phyloP scores from a whole-genome alignment of 2,797 vertebrate genomes.

The Macroramphosus scolopax region DNA sequence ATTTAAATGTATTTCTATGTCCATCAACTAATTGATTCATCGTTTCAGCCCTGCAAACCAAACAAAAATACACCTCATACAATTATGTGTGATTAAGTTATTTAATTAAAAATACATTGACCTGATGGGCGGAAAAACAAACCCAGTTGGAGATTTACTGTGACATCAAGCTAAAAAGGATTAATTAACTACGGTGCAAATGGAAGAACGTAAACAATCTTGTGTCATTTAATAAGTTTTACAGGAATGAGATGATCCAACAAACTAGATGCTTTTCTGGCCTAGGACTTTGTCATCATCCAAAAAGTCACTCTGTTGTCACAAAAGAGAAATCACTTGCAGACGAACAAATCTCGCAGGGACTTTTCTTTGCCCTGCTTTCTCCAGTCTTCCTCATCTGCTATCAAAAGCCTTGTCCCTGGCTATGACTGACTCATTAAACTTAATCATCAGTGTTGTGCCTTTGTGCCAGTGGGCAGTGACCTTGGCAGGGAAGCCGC shows the following conservation, averaged over 20 bases:
- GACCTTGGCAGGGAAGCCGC: slow-evolving; percentile 92
- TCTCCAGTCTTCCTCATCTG: slow-evolving; percentile 68
- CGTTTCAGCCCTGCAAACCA: background rate
- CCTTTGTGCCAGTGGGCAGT: slow-evolving; percentile 97
- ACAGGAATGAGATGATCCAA: slow-evolving; percentile 28
- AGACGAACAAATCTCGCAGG: background rate
- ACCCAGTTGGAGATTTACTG: too few species aligned
- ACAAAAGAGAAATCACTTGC: background rate
- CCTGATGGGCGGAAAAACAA: background rate
- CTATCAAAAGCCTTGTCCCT: slow-evolving; percentile 90
- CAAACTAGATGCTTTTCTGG: slow-evolving; percentile 18
- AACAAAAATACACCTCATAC: background rate
- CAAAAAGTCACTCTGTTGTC: background rate
- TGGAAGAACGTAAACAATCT: background rate
- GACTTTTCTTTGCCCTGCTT: background rate
- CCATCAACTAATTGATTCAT: background rate
- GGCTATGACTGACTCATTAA: slow-evolving; percentile 89
- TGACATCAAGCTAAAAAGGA: too few species aligned
- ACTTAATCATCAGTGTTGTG: slow-evolving; percentile 97
- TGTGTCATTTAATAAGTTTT: slow-evolving; percentile 6
- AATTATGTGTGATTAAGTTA: background rate
- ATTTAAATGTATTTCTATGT: too few species aligned
- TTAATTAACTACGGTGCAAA: background rate
- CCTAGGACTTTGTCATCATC: slow-evolving; percentile 10
- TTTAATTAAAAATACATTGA: background rate